Conservation (phyloP, 1,140 invertebrate species). For the Caenorhabditis elegans region DNA sequence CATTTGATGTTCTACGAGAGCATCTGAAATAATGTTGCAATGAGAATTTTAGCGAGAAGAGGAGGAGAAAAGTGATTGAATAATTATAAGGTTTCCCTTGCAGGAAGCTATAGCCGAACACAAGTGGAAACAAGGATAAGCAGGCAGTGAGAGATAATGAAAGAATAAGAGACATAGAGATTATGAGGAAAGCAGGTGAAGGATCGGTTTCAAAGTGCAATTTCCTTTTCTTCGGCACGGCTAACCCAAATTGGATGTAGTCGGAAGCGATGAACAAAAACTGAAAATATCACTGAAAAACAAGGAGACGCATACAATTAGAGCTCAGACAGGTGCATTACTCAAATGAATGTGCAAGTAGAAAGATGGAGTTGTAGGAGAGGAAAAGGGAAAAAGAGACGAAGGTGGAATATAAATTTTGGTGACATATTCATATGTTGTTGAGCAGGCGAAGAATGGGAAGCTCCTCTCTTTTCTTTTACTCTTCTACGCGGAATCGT, state of each 20-base stretch:
- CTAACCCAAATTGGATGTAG: constrained; percentile 22
- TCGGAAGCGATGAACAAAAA: constrained; percentile 1
- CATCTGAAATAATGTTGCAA: background rate
- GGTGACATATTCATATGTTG: constrained; percentile 8
- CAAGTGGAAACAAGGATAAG: background rate
- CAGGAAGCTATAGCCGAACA: background rate
- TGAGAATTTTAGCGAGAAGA: background rate
- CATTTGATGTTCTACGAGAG: constrained; percentile 21
- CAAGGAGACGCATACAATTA: constrained; percentile 7
- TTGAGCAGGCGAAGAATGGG: background rate
- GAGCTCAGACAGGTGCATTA: constrained; percentile 22
- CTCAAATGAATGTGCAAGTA: constrained; percentile 21
- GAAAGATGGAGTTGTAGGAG: background rate
- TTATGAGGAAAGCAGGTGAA: background rate
- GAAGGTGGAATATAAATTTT: constrained; percentile 22
- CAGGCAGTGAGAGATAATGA: background rate
- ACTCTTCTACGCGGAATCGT: background rate
- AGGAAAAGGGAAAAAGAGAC: background rate
- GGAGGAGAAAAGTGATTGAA: background rate
- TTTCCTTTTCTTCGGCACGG: background rate
- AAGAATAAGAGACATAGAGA: background rate
- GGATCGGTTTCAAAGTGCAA: constrained; percentile 32
- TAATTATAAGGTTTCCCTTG: constrained; percentile 23
- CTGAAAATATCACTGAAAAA: background rate
- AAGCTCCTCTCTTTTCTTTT: background rate